Evolutionary conservation across 2,888 invertebrate genomes (phyloP), one percentile per base, ranked within the genome.

Genomic region (Euclidia mi): DNA sequence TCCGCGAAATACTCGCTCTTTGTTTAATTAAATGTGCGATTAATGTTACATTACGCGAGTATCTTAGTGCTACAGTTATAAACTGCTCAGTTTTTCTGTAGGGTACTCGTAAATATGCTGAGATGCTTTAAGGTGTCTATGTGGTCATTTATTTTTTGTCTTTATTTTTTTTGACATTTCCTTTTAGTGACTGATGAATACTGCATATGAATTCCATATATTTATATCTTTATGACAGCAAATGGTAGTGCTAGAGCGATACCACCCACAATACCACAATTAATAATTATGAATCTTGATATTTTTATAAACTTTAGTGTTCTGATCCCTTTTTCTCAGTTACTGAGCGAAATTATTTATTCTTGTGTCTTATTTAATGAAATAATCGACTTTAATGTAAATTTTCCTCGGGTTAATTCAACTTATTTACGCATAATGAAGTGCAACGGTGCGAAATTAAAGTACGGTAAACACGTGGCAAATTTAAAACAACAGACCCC

Each of bases 1-100:
- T 43, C 69, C 68, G 68, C 71, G 65, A 74, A 71, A 74, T 71
- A 76, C 68, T 69, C 64, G 59, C 67, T 74, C 73, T 74, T 74
- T 74, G 79, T 80, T 79, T 78, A 79, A 79, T 80, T 79, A 80
- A 79, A 78, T 69, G 55, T 49, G 59, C 76, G 79, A 81, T 82
- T 83, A 82, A 82, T 82, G 79, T 77, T 71, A 71, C 82, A 82
- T 83, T 82, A 81, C 71, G 49, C 50, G 56, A 59, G 67, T 77
- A 78, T 80, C 73, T 81, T 81, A 78, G 72, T 67, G 73, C 64
- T 45, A 49, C 64, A 69, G 69, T 58, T 71, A 63, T 71, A 71
- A 71, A 71, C 65, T 67, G 62, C 48, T 59, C 60, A 51, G 56
- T 67, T 65, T 60, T 73, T 65, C 49, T 64, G 31, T 57, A 56